Evolutionary conservation across 2,888 invertebrate species (phyloP).

Genomic region (Empis stercorea): DNA sequence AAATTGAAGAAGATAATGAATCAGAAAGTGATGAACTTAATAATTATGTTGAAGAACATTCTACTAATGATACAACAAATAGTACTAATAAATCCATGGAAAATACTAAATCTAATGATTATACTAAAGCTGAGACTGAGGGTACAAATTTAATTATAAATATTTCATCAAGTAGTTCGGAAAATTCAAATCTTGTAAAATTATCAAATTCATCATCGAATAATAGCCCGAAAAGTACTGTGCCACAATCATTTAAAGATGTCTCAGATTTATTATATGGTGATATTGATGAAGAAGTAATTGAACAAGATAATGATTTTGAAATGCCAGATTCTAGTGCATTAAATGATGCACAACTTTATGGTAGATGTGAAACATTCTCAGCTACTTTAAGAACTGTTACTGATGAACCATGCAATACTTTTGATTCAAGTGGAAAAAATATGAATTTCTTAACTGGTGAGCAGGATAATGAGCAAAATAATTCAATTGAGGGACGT

Average conservation of each 20-base stretch:
- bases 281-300: not conserved
- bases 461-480: conserved; percentile 1
- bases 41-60: conserved; percentile 6
- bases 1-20: conserved; percentile 6
- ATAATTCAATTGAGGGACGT: not conserved
- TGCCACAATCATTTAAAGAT: not conserved
- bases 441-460: conserved; percentile 5
- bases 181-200: not conserved
- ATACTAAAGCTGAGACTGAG: not conserved
- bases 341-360: not conserved
- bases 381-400: too few species aligned
- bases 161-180: not conserved
- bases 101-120: not conserved
- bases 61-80: not conserved
- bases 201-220: not conserved
- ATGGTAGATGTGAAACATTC: not conserved
- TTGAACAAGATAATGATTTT: not conserved
- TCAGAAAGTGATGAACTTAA: conserved; percentile 5
- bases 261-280: conserved; percentile 3
- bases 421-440: not conserved
- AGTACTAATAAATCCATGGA: not conserved
- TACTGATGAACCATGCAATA: not conserved
- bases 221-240: not conserved
- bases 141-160: not conserved
- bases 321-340: not conserved